These are phyloP conservation scores for Gavia stellata DNA, from an alignment of 2,113 vertebrate species.

Conservation along the genomic window DNA sequence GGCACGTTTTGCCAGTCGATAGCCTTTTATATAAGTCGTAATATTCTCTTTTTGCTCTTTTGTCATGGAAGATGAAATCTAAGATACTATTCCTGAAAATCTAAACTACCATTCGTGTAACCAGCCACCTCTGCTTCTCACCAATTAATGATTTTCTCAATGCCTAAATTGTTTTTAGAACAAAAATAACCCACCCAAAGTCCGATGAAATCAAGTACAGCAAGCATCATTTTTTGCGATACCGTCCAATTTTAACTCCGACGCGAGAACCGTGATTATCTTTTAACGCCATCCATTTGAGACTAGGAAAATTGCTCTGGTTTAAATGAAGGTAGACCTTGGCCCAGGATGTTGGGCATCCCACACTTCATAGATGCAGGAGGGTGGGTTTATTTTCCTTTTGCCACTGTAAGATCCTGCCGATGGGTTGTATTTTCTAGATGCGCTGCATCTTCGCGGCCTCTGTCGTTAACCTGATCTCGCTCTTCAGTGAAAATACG, in stretches of 20 bases:
- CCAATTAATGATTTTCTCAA: background rate
- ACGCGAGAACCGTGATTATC: background rate
- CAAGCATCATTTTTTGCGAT: background rate
- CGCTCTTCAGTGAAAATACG: background rate
- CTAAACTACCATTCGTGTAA: background rate
- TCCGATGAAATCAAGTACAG: too few relatives aligned
- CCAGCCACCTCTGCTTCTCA: background rate
- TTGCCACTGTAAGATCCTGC: background rate
- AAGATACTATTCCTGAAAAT: background rate
- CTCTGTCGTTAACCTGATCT: background rate
- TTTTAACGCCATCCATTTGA: background rate
- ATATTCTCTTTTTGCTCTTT: background rate
- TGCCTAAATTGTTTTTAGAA: background rate
- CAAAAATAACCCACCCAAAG: background rate
- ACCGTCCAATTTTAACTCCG: background rate
- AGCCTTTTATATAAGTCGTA: background rate
- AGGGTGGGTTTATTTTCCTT: background rate
- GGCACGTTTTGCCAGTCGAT: background rate
- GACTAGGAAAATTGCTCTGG: background rate
- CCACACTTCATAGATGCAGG: background rate
- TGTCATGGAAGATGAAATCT: background rate
- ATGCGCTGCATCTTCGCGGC: background rate
- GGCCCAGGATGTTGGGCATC: background rate
- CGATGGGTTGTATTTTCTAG: background rate
- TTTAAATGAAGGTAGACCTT: background rate